Evolutionary conservation across 2,113 vertebrate species (phyloP).

Genomic region (Corythaeola cristata): DNA sequence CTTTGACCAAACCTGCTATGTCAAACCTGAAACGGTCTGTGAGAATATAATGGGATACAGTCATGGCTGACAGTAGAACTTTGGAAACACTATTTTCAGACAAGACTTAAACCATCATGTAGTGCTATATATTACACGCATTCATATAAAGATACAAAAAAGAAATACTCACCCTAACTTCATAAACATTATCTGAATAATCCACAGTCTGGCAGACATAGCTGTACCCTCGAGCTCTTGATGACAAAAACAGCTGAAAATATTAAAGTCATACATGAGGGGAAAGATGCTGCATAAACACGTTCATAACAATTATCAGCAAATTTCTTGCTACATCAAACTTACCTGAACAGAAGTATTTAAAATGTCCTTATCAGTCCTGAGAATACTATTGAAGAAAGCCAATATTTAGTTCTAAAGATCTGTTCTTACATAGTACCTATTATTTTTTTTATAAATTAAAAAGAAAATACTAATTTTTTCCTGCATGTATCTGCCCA

Average conservation of each 20-base stretch:
- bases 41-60: not conserved
- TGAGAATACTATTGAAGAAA: not conserved
- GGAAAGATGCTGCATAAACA: not conserved
- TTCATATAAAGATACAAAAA: not conserved
- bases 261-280: constrained; percentile 26
- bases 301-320: not conserved
- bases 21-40: not conserved
- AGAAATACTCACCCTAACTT: constrained; percentile 92
- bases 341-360: not conserved
- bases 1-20: not conserved
- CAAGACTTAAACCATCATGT: not conserved
- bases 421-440: not conserved
- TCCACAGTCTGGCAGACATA: constrained; percentile 96
- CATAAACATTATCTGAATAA: constrained; percentile 94
- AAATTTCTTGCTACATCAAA: not conserved
- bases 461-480: not conserved
- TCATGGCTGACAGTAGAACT: not conserved
- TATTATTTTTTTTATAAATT: not conserved
- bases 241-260: constrained; percentile 91
- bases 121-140: not conserved
- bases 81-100: not conserved
- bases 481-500: not conserved
- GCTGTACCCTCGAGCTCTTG: constrained; percentile 92
- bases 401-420: not conserved
- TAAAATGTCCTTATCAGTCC: not conserved